These are phyloP conservation scores for Podarcis siculus DNA, from an alignment of 2,797 vertebrate genomes.

Conservation along the genomic window DNA sequence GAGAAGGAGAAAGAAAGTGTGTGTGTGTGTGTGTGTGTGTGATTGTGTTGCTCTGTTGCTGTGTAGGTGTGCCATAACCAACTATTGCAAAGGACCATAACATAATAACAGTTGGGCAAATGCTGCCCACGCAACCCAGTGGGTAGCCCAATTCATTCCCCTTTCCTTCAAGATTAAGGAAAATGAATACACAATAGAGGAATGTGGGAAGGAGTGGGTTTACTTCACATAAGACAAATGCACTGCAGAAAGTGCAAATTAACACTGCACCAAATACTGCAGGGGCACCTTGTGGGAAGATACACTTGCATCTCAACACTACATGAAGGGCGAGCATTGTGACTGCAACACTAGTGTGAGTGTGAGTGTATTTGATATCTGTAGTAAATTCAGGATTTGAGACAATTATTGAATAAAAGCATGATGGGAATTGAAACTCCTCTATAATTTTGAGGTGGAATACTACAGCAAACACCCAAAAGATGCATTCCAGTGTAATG, in stretches of 20 bases:
- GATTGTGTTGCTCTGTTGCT: not conserved
- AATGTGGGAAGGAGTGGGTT: not conserved
- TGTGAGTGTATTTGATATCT: not conserved
- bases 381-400: not conserved
- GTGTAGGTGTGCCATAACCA: not conserved
- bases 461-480: not conserved
- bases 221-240: not conserved
- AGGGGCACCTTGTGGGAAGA: not conserved
- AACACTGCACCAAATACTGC: not conserved
- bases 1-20: not conserved
- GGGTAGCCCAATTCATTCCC: not conserved
- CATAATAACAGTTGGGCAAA: not conserved
- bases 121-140: not conserved
- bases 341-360: not conserved
- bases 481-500: not conserved
- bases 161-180: not conserved
- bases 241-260: not conserved
- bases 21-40: not conserved
- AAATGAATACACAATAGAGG: not conserved
- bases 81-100: not conserved
- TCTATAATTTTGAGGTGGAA: not conserved
- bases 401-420: not conserved
- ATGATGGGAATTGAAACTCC: not conserved
- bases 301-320: not conserved
- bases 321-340: not conserved